These are phyloP conservation scores for Chymomyza amoena DNA, from an alignment of 2,888 invertebrate species.

Conservation along the genomic window DNA sequence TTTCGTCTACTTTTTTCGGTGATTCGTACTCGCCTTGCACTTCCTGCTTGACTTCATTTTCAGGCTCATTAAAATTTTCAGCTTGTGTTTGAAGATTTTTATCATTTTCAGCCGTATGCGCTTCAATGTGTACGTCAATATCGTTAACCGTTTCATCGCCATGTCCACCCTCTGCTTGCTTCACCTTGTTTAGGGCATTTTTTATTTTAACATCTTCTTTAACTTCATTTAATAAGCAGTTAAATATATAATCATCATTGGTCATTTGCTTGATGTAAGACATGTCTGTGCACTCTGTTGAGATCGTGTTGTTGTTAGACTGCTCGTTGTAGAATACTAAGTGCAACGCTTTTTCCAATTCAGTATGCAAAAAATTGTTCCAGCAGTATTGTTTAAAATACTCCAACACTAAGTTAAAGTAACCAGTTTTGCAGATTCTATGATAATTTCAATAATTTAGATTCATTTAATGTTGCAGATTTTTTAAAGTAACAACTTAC, in stretches of 20 bases:
- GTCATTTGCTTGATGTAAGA: conserved; percentile 44
- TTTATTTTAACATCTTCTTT: conserved; percentile 34
- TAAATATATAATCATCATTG: conserved; percentile 46
- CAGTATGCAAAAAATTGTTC: conserved; percentile 97
- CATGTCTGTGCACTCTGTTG: conserved; percentile 61
- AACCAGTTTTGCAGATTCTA: conserved; percentile 80
- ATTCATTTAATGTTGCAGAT: neutral
- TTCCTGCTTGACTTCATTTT: neutral
- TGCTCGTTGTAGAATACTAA: conserved; percentile 82
- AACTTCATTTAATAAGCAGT: conserved; percentile 39
- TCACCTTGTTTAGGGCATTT: conserved; percentile 43
- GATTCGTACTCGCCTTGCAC: neutral
- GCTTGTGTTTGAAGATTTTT: neutral
- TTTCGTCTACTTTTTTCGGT: conserved; percentile 6
- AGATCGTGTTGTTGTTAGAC: conserved; percentile 75
- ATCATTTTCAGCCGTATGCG: conserved; percentile 18
- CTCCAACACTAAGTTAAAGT: conserved; percentile 85
- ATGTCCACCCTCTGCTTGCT: conserved; percentile 36
- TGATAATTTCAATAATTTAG: neutral
- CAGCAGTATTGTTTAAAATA: conserved; percentile 93
- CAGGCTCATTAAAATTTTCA: conserved; percentile 14
- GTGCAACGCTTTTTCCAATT: conserved; percentile 89
- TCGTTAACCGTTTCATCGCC: conserved; percentile 13
- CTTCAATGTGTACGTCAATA: conserved; percentile 29
- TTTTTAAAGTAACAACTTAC: conserved; percentile 71